Evolutionary conservation across 2,113 vertebrate genomes (phyloP).

Genomic region (Oncorhynchus gorbuscha): DNA sequence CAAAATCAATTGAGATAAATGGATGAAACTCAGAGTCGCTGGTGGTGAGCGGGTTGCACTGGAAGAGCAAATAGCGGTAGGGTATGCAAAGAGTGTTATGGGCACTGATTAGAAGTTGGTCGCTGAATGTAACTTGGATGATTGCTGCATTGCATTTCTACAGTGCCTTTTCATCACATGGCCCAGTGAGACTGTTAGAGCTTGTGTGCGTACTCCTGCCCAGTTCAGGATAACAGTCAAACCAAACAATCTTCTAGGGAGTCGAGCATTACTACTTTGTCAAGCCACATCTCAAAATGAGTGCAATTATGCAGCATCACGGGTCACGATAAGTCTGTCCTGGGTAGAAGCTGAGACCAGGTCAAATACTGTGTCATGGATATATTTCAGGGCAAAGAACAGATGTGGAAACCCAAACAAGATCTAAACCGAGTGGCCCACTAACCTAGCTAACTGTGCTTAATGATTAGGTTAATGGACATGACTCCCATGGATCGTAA

Average conservation of each 20-base stretch:
- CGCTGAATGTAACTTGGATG: conserved; percentile 22
- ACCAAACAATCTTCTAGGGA: no score
- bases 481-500: conserved; percentile 39
- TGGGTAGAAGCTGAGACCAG: no score
- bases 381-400: conserved; percentile 17
- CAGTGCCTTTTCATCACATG: conserved; percentile 58
- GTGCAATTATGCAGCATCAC: no score
- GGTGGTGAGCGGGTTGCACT: not conserved
- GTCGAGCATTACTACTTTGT: no score
- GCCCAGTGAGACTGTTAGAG: conserved; percentile 40
- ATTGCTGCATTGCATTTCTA: conserved; percentile 48
- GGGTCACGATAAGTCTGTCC: no score
- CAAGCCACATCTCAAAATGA: no score
- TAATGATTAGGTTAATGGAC: conserved; percentile 61
- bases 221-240: no score
- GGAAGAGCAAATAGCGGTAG: not conserved
- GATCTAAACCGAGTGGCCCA: conserved; percentile 43
- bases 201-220: conserved; percentile 9
- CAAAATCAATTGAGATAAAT: conserved; percentile 1
- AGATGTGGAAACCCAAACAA: conserved; percentile 4
- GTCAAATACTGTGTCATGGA: not conserved
- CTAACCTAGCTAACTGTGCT: conserved; percentile 49
- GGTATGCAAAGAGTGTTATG: not conserved
- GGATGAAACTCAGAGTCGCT: not conserved
- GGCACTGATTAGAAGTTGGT: not conserved